Evolutionary conservation across 2,888 invertebrate species (phyloP), one percentile per base, ranked within the genome.

Genomic region (Ptychoptera contaminata): DNA sequence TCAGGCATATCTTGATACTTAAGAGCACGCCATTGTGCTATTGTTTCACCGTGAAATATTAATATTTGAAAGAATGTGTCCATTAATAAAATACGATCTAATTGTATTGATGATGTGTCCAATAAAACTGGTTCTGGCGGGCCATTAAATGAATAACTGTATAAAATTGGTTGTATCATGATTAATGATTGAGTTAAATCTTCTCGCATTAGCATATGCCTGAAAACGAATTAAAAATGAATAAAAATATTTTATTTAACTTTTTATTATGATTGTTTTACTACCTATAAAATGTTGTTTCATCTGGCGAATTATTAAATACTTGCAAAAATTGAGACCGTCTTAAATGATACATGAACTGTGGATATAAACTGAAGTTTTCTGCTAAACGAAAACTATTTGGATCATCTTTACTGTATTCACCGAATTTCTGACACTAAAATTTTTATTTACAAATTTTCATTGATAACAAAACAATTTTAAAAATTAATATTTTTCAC

Each of bases 41-140:
- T 96, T 8, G 94, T 96, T 77, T 96, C 96, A 62, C 98, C 98
- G 59, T 96, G 96, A 68, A 96, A 99, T 58, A 99, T 98, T 46
- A 99, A 79, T 58, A 99, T 93, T 69, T 98, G 98, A 79, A 99
- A 99, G 73, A 98, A 99, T 1, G 98, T 97, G 67, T 99, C 98
- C 96, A 99, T 96, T 44, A 99, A 76, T 38, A 99, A 73, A 57
- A 99, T 98, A 48, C 93, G 75, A 65, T 99, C 98, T 0, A 94
- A 83, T 63, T 94, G 91, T 59, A 99, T 97, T 49, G 93, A 93
- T 43, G 93, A 92, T 3, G 97, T 93, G 64, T 99, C 98, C 34
- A 99, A 71, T 16, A 98, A 70, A 6, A 98, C 98, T 1, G 98
- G 96, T 70, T 96, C 93, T 0, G 94, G 94, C 0, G 93, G 91